phyloP scores from a whole-genome alignment of 2,888 invertebrate species.

The Catocala fraxini region DNA sequence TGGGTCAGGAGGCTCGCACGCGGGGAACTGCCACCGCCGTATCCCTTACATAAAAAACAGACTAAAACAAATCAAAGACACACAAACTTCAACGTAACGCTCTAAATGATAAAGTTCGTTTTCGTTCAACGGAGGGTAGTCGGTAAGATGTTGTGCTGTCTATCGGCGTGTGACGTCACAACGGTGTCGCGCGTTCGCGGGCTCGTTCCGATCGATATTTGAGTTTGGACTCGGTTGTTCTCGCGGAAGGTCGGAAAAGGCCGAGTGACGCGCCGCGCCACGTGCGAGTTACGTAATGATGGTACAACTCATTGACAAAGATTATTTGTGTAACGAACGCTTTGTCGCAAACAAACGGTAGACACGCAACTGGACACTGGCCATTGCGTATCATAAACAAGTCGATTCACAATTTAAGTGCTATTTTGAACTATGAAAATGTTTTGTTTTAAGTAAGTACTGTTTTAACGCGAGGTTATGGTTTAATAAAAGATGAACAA shows the following conservation, averaged over 20 bases:
- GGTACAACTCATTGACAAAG: conserved; percentile 84
- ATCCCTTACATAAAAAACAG: conserved; percentile 27
- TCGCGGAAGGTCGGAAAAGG: conserved; percentile 65
- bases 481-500: background rate
- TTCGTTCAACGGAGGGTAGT: conserved; percentile 17
- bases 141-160: conserved; percentile 31
- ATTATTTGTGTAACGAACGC: conserved; percentile 72
- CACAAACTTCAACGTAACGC: conserved; percentile 21
- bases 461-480: background rate
- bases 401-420: background rate
- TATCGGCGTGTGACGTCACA: conserved; percentile 75
- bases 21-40: conserved; percentile 52
- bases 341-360: conserved; percentile 59
- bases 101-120: conserved; percentile 23
- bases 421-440: background rate
- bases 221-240: conserved; percentile 63
- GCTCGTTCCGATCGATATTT: conserved; percentile 74
- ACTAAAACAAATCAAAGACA: conserved; percentile 9
- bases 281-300: conserved; percentile 82
- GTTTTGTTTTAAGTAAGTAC: background rate
- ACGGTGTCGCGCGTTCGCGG: conserved; percentile 75
- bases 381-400: background rate
- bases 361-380: conserved; percentile 17
- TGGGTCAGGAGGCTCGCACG: conserved; percentile 79
- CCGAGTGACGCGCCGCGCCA: conserved; percentile 70